phyloP scores from a whole-genome alignment of 1,140 invertebrate species.

The Dreissena rostriformis region DNA sequence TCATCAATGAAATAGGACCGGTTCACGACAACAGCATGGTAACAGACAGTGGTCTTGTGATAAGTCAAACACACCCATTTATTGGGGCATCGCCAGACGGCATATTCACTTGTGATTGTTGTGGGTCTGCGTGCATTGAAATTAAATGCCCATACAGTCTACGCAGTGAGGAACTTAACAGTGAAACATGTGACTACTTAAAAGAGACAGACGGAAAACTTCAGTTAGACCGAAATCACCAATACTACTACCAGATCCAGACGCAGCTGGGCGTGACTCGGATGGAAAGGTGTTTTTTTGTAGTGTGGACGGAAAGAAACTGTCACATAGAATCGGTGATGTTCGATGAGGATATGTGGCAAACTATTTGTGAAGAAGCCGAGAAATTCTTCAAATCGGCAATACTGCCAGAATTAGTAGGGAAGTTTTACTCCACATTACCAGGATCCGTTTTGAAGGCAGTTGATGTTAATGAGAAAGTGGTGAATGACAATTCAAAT shows the following conservation, averaged over 20 bases:
- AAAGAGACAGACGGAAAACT: background rate
- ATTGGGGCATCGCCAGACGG: conserved; percentile 32
- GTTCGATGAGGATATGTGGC: conserved; percentile 6
- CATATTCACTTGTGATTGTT: conserved; percentile 28
- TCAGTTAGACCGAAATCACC: background rate
- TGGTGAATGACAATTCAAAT: background rate
- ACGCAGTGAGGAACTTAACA: background rate
- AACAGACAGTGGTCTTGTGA: conserved; percentile 13
- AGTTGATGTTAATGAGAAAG: background rate
- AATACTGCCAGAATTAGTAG: conserved; percentile 29
- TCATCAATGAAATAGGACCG: background rate
- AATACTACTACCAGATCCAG: conserved; percentile 16
- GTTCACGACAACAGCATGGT: conserved; percentile 2
- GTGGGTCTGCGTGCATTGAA: conserved; percentile 8
- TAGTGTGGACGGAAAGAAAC: conserved; percentile 14
- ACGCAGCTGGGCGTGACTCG: background rate
- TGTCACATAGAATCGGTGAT: conserved; percentile 14
- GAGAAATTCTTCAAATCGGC: background rate
- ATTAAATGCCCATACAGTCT: conserved; percentile 20
- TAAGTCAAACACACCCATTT: background rate
- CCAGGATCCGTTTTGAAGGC: background rate
- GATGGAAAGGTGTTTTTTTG: conserved; percentile 1
- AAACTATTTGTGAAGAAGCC: background rate
- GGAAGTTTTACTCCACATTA: conserved; percentile 16
- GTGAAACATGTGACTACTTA: background rate